These are phyloP conservation scores for Clarias batrachus DNA, from an alignment of 2,113 vertebrate genomes.

Conservation along the genomic window DNA sequence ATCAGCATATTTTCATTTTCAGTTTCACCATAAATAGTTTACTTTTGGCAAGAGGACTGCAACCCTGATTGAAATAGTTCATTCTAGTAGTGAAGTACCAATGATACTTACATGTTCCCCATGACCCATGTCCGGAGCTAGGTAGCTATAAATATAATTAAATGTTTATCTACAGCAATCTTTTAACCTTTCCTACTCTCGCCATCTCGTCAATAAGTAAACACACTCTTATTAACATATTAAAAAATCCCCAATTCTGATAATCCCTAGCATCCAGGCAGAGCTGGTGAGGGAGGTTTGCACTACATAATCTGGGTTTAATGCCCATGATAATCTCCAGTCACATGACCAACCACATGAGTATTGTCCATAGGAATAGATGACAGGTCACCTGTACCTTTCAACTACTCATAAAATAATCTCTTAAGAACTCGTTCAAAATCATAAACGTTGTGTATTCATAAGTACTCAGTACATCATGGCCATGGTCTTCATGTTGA, in stretches of 20 bases:
- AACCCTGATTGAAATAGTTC: conserved; percentile 11
- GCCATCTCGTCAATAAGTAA: conserved; percentile 26
- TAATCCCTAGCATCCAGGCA: conserved; percentile 27
- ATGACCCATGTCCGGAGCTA: conserved; percentile 10
- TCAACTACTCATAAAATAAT: conserved; percentile 42
- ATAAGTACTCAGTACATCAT: conserved; percentile 49
- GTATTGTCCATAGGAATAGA: conserved; percentile 40
- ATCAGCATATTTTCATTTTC: conserved; percentile 30
- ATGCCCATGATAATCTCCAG: conserved; percentile 46
- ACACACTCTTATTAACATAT: conserved; percentile 30
- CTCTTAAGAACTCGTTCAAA: conserved; percentile 19
- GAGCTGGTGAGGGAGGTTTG: conserved; percentile 20
- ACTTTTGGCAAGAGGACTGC: conserved; percentile 27
- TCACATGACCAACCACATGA: conserved; percentile 25
- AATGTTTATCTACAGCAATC: conserved; percentile 28
- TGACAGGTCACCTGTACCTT: conserved; percentile 54
- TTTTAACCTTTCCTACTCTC: conserved; percentile 9
- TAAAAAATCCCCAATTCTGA: background rate
- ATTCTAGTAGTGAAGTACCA: background rate
- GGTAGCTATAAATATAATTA: conserved; percentile 15
- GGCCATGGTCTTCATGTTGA: conserved; percentile 65
- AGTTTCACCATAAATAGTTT: conserved; percentile 43
- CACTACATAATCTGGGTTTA: conserved; percentile 33
- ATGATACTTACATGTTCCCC: background rate
- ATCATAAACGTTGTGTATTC: background rate